Evolutionary conservation across 2,797 vertebrate species (phyloP).

Genomic region (Orientallactaga sibirica): DNA sequence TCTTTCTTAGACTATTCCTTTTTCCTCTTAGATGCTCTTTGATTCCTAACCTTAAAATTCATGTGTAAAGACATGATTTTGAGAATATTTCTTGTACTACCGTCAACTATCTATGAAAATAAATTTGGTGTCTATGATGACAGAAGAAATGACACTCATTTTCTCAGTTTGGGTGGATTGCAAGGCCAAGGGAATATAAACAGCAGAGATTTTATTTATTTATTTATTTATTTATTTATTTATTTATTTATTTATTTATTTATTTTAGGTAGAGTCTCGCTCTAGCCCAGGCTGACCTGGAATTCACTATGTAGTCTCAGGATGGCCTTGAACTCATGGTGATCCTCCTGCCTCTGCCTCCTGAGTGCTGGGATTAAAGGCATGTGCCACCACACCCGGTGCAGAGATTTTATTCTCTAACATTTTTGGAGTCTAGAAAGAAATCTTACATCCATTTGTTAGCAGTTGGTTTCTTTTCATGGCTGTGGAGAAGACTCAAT

Average conservation of each 20-base stretch:
- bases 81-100: not conserved
- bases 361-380: too few species aligned
- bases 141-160: not conserved
- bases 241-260: not conserved
- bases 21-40: not conserved
- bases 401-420: not conserved
- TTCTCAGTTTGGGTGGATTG: not conserved
- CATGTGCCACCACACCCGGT: too few species aligned
- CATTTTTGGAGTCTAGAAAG: not conserved
- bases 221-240: not conserved
- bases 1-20: constrained; percentile 3
- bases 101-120: constrained; percentile 52
- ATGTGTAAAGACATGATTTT: constrained; percentile 30
- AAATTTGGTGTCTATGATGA: not conserved
- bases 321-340: too few species aligned
- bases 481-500: not conserved
- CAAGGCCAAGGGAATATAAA: too few species aligned
- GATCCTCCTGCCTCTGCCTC: too few species aligned
- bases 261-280: too few species aligned
- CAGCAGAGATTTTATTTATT: not conserved
- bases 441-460: not conserved
- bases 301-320: too few species aligned
- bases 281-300: too few species aligned
- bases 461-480: not conserved
- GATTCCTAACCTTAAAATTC: constrained; percentile 36